Percentiles rank a stretch among this genome's conserved stretches.
Conservation (phyloP, 2,888 invertebrate genomes). For the Polia nebulosa region DNA sequence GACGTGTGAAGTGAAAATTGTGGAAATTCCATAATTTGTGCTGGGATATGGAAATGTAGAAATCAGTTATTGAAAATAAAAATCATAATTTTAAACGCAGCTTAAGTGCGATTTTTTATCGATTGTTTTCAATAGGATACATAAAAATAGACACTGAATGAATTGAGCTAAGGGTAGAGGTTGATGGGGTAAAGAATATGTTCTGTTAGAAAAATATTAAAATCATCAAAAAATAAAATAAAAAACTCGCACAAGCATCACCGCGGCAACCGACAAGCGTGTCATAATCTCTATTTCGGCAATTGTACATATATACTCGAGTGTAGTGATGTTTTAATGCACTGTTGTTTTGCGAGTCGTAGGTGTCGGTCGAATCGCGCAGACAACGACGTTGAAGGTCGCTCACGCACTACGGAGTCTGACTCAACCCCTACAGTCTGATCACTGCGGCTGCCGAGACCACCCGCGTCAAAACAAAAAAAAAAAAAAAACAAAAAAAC, state of each 20-base stretch:
- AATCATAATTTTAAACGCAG: no score
- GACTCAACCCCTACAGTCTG: slow-evolving; percentile 56
- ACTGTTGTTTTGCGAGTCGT: slow-evolving; percentile 32
- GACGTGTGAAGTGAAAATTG: no score
- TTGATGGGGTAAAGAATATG: not conserved
- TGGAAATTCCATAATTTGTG: no score
- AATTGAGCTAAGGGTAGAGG: not conserved
- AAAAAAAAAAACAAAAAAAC: not conserved
- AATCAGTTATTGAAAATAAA: no score
- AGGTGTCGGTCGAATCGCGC: slow-evolving; percentile 53
- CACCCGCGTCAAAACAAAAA: slow-evolving; percentile 39
- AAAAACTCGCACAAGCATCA: not conserved
- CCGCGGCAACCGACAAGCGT: slow-evolving; percentile 18
- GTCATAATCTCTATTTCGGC: slow-evolving; percentile 42
- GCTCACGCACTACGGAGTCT: slow-evolving; percentile 38
- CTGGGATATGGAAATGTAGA: no score
- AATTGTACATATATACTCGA: slow-evolving; percentile 43
- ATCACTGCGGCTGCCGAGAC: slow-evolving; percentile 31
- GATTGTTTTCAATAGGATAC: not conserved
- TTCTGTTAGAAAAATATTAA: not conserved
- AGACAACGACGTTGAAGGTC: slow-evolving; percentile 64
- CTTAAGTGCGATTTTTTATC: no score
- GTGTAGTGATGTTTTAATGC: slow-evolving; percentile 29
- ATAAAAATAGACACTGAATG: not conserved
- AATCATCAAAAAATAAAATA: not conserved